These are phyloP conservation scores for Notechis scutatus DNA, from an alignment of 2,113 vertebrate genomes.

Conservation along the genomic window DNA sequence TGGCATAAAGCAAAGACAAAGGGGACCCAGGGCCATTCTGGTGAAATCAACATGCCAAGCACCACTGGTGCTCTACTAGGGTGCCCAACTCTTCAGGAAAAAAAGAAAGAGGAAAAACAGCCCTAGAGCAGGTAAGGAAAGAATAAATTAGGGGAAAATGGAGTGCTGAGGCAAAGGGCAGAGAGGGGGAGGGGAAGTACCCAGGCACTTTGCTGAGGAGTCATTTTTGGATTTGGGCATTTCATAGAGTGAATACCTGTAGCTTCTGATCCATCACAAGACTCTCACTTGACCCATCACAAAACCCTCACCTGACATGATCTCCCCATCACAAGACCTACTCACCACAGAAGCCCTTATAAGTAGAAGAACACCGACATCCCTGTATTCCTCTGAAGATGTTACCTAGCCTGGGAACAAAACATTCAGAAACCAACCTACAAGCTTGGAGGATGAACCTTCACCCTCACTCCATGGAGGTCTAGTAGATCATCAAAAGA, in stretches of 20 bases:
- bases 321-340: not conserved
- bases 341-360: not conserved
- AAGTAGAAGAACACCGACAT: not conserved
- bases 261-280: not conserved
- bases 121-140: not conserved
- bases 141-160: not conserved
- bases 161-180: not conserved
- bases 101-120: not conserved
- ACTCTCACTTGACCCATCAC: not conserved
- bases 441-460: not conserved
- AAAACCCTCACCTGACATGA: not conserved
- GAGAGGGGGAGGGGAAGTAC: not conserved
- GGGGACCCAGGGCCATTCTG: not conserved
- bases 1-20: not conserved
- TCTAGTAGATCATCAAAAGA: not conserved
- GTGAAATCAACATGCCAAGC: not conserved
- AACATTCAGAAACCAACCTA: not conserved
- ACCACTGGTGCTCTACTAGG: not conserved
- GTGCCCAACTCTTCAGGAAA: not conserved
- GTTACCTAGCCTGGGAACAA: not conserved
- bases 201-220: not conserved
- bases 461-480: not conserved
- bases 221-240: not conserved
- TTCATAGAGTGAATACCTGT: not conserved
- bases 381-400: not conserved